These are phyloP conservation scores for Ctenodactylus gundi DNA, from an alignment of 2,113 vertebrate species.

Conservation along the genomic window DNA sequence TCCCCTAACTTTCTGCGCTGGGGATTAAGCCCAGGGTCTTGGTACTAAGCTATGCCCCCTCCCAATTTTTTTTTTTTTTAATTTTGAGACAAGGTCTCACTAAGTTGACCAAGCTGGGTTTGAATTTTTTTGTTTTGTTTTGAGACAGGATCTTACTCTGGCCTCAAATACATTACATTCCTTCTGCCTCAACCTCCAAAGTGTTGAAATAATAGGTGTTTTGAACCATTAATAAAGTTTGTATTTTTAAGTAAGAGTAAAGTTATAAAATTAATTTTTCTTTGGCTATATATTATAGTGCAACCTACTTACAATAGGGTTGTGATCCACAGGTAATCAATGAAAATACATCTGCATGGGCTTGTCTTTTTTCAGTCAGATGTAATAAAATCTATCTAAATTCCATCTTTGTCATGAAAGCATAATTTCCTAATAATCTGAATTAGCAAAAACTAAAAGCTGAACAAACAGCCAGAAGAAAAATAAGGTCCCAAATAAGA, in stretches of 20 bases:
- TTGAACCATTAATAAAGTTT: not conserved
- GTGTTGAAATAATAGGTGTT: no score
- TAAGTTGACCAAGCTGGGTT: not conserved
- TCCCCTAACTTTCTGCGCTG: not conserved
- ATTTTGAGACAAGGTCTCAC: not conserved
- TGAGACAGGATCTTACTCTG: no score
- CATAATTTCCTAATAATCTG: constrained; percentile 24
- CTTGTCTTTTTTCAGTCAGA: not conserved
- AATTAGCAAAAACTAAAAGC: constrained; percentile 30
- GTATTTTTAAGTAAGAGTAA: constrained; percentile 26
- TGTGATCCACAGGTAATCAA: constrained; percentile 18
- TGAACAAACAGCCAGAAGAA: constrained; percentile 14
- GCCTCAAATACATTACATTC: no score
- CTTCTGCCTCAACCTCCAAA: no score
- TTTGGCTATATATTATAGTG: not conserved
- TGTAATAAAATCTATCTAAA: constrained; percentile 5
- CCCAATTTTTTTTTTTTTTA: not conserved
- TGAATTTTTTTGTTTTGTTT: no score
- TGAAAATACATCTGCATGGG: constrained; percentile 14
- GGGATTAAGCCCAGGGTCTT: not conserved
- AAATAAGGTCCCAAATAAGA: constrained; percentile 25
- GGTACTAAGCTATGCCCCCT: not conserved
- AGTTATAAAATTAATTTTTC: constrained; percentile 15
- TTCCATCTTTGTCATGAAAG: constrained; percentile 18
- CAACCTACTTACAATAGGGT: not conserved